Base-by-base conservation (phyloP, 2,113 vertebrate genomes). In the Falco punctatus region DNA sequence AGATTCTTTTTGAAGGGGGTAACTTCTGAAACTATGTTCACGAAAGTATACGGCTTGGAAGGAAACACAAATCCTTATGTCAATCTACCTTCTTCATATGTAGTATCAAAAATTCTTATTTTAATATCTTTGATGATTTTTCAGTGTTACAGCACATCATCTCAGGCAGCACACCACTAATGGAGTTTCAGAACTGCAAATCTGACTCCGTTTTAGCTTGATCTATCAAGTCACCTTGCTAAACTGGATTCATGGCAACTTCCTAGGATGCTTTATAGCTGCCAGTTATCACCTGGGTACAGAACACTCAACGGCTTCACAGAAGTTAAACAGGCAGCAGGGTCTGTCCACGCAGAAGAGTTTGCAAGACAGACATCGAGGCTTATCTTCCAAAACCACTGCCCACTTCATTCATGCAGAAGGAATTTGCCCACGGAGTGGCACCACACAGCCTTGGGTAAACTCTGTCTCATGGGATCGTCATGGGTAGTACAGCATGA, bases 281-380 rank as follows among this genome's bases (percentile, higher is more conserved):
- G 33, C 61, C 6, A 28, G 5, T 23, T 42, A 70, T 9, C 46
- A 35, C 49, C 15, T 0, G 1, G 49, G 62, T 10, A 40, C 40
- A 48, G 30, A 75, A 23, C 32, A 24, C 6, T 21, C 28, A 10
- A 3, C 7, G 13, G 22, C 42, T 87, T 49, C 0, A 0, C 4
- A 19, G n/a, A 77, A 72, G 3, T 82, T 57, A 71, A 54, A 64
- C 15, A 51, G 54, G 19, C 75, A 58, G 55, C 51, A 16, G 23
- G 30, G 18, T 52, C 69, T 55, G 35, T 42, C 44, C 46, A 51
- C 2, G 7, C 44, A 75, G 35, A 80, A 75, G 48, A 33, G 44
- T 15, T 16, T 69, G 49, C 23, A 33, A 44, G 55, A 57, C 10
- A 65, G 14, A 38, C 17, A 42, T 16, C 0, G 2, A 35, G 40